phyloP scores from a whole-genome alignment of 2,797 vertebrate genomes.

The Dallia pectoralis region DNA sequence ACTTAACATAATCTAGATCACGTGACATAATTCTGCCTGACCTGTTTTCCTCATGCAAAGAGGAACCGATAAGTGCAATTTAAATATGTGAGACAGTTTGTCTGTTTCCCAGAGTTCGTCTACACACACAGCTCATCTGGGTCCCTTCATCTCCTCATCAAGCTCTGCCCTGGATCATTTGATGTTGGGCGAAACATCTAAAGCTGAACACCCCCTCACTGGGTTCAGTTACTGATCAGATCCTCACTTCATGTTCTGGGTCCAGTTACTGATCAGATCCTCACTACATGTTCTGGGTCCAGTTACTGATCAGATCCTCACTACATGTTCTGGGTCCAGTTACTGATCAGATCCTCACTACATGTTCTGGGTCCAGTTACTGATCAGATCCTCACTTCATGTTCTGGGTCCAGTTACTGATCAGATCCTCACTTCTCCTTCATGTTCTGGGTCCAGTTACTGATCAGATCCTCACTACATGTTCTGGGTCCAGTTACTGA shows the following conservation, averaged over 20 bases:
- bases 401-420: not conserved
- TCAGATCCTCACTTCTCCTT: too few relatives aligned
- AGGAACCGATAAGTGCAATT: not conserved
- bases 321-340: not conserved
- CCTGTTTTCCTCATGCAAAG: not conserved
- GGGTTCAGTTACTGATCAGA: not conserved
- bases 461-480: too few relatives aligned
- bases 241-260: not conserved
- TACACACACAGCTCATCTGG: not conserved
- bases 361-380: not conserved
- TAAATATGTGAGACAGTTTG: not conserved
- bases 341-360: conserved; percentile 7
- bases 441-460: not conserved
- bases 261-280: not conserved
- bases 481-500: not conserved
- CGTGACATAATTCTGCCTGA: not conserved
- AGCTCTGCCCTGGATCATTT: not conserved
- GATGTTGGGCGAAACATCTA: not conserved
- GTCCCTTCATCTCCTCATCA: not conserved
- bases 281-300: too few relatives aligned
- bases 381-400: too few relatives aligned
- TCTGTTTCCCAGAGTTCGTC: not conserved
- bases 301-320: conserved; percentile 1
- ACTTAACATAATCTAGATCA: not conserved
- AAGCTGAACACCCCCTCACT: not conserved